A percentile compares a stretch with the other conserved stretches of the same genome.
Conservation (phyloP, 1,140 invertebrate genomes). For the Metopolophium dirhodum region DNA sequence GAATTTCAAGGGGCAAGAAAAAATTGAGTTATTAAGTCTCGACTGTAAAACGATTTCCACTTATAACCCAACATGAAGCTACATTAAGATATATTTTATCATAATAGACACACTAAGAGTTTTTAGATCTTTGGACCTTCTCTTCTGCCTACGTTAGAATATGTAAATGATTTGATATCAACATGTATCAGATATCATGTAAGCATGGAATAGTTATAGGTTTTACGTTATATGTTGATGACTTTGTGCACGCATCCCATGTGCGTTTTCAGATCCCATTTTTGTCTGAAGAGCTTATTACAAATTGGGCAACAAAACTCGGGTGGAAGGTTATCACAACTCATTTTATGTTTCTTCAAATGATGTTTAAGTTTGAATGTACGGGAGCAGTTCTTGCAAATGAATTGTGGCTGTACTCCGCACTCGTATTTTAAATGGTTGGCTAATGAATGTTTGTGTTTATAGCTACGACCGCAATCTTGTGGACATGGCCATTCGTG, state of each 20-base stretch:
- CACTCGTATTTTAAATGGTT: constrained; percentile 63
- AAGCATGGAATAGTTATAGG: no score
- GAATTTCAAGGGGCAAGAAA: no score
- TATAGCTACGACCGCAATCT: constrained; percentile 62
- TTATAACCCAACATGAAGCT: neutral
- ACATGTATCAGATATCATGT: no score
- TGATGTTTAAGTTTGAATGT: constrained; percentile 50
- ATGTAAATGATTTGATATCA: neutral
- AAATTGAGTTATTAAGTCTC: no score
- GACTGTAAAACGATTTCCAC: neutral
- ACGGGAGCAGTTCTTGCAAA: constrained; percentile 56
- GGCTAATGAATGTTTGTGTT: constrained; percentile 62
- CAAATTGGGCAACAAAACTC: constrained; percentile 71
- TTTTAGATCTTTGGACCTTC: no score
- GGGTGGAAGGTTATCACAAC: constrained; percentile 20
- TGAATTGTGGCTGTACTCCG: constrained; percentile 61
- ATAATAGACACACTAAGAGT: no score
- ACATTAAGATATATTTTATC: no score
- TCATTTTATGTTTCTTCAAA: constrained; percentile 56
- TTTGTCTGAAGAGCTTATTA: constrained; percentile 66
- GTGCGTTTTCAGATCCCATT: constrained; percentile 61
- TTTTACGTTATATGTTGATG: neutral
- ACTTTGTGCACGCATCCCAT: constrained; percentile 59
- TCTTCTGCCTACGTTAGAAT: no score
- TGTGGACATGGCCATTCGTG: constrained; percentile 46